Base-by-base conservation (phyloP, 1,140 invertebrate genomes). In the Drosophila kohkoa region DNA sequence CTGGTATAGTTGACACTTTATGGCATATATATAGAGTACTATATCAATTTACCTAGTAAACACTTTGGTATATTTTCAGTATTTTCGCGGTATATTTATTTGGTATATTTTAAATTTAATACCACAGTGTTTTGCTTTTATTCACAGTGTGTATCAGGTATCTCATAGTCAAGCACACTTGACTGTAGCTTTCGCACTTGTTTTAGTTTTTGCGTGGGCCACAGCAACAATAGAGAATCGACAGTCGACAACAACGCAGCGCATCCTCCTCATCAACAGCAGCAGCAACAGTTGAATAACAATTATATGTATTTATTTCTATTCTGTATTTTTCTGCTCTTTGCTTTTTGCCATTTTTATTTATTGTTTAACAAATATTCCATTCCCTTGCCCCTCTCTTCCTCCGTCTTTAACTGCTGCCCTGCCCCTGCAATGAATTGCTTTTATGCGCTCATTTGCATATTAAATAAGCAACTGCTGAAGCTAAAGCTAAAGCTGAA, bases 401-500 rank as follows among this genome's bases (percentile, higher is more conserved):
- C 5, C 46, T 16, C 25, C 10, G 5, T 15, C 43, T 32, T 1
- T 35, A 10, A 30, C 49, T 38, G 63, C 54, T 62, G 35, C 80
- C 67, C 77, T 89, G 70, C 60, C 78, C 72, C 75, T 74, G 81
- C 78, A 85, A 89, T 89, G 86, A 85, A 89, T 89, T 78, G 86
- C 75, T 82, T 89, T 89, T 89, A 89, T 89, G 85, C 85, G 86
- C 85, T 81, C 86, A 89, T 89, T 89, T 89, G 85, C 85, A 89
- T 89, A 85, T 89, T 90, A 90, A 89, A 85, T 81, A 89, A 90
- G 82, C 79, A 65, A 71, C 77, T 69, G 68, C 35, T 32, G 20
- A 25, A 25, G 20, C 20, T 25, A 25, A 25, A 25, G 52, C 69
- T 59, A 45, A 48, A 35, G 72, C 58, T 28, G 67, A 45, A 38